phyloP scores from a whole-genome alignment of 2,888 invertebrate genomes.

The Drosophila hamatofila region DNA sequence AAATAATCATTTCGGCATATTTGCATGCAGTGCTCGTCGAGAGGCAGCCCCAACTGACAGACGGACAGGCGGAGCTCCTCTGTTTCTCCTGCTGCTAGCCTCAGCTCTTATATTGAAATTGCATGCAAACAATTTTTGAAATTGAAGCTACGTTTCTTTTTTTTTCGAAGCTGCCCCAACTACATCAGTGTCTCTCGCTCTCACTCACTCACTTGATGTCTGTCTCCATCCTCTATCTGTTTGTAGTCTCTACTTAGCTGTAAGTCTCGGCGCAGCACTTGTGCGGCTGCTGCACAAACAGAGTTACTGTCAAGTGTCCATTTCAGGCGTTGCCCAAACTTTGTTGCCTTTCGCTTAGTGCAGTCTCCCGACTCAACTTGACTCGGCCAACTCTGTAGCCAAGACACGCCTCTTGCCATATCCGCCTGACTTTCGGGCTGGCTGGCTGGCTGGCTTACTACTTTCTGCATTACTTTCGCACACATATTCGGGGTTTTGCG shows the following conservation, averaged over 20 bases:
- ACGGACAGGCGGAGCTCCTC: constrained; percentile 10
- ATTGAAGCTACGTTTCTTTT: constrained; percentile 74
- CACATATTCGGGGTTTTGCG: constrained; percentile 29
- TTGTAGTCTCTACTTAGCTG: constrained; percentile 10
- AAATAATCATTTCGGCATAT: constrained; percentile 81
- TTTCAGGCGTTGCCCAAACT: constrained; percentile 70
- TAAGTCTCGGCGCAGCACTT: constrained; percentile 60
- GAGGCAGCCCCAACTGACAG: constrained; percentile 18
- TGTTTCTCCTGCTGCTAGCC: not conserved
- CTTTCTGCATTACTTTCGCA: constrained; percentile 58
- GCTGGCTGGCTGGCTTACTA: constrained; percentile 44
- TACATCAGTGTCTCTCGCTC: not conserved
- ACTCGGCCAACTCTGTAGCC: constrained; percentile 7
- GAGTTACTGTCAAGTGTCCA: constrained; percentile 77
- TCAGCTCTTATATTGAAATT: constrained; percentile 76
- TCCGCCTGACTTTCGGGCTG: constrained; percentile 64
- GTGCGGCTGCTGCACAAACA: constrained; percentile 66
- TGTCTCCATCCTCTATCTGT: not conserved
- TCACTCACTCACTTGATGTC: not conserved
- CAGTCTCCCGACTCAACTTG: constrained; percentile 25
- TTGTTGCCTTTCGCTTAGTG: constrained; percentile 68
- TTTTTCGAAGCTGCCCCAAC: constrained; percentile 27
- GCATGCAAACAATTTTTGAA: constrained; percentile 80
- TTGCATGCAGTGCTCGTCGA: constrained; percentile 71
- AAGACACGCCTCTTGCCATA: constrained; percentile 44